Base-by-base conservation (phyloP, 2,797 vertebrate genomes). In the Scarus forsteni region DNA sequence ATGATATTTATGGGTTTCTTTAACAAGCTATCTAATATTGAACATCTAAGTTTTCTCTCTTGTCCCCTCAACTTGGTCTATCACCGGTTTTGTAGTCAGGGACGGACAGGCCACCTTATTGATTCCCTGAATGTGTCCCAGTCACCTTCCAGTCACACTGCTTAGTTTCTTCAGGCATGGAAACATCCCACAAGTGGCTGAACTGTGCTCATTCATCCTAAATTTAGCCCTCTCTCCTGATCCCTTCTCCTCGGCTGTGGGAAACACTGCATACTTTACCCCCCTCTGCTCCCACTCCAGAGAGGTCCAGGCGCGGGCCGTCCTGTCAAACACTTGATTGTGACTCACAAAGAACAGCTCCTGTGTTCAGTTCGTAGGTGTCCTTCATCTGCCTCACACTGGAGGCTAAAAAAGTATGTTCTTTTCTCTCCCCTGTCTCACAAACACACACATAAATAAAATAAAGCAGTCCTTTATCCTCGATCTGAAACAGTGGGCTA, bases 201-300 rank as follows among this genome's bases (percentile, higher is more conserved):
- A 59, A 75, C 77, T 79, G 83, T 62, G 60, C 70, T 84, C 75
- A 74, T 83, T 89, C 82, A 71, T 75, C 84, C 89, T 89, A 90
- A 86, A 88, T 89, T 84, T 87, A 84, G 88, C 75, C 69, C 79
- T 43, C 59, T 75, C 72, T 83, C 69, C 71, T 60, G 68, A 85
- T 85, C 70, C 80, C 74, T 65, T 51, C 10, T 6, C 66, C 67
- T 15, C 8, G 59, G 66, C 77, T 85, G 83, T 87, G 85, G 73
- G 82, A 88, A 89, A 81, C 62, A 35, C 67, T 73, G 56, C 81
- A 77, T 80, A 70, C 48, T 49, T 34, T 7, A 11, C 16, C 18
- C 49, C 50, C 27, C 35, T 34, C 69, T 49, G 50, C 75, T 67
- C 61, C 3, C 14, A 64, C 53, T 44, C 38, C 66, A 54, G 56